Conservation (phyloP, 2,888 invertebrate species). For the Bellardia pandia region DNA sequence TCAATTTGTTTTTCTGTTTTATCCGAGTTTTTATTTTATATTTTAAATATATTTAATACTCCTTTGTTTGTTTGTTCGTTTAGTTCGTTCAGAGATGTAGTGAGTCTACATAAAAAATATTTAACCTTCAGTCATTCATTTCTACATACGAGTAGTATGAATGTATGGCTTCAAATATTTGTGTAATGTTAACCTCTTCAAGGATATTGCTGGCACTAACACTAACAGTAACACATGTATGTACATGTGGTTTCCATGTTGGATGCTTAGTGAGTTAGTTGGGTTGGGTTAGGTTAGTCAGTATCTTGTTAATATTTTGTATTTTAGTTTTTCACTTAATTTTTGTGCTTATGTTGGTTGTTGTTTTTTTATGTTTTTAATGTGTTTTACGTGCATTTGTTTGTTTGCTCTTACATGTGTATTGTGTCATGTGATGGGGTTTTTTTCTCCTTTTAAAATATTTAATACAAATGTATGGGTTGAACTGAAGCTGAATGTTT, state of each 20-base stretch:
- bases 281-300: slow-evolving; percentile 27
- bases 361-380: slow-evolving; percentile 23
- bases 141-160: slow-evolving; percentile 34
- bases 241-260: slow-evolving; percentile 45
- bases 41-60: not conserved
- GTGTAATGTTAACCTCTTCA: slow-evolving; percentile 69
- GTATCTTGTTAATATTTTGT: slow-evolving; percentile 66
- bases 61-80: slow-evolving; percentile 30
- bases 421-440: slow-evolving; percentile 33
- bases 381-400: slow-evolving; percentile 41
- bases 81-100: not conserved
- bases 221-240: slow-evolving; percentile 43
- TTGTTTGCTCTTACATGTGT: slow-evolving; percentile 44
- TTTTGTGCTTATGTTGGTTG: slow-evolving; percentile 1
- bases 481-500: not conserved
- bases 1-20: slow-evolving; percentile 19
- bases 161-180: slow-evolving; percentile 54
- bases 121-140: slow-evolving; percentile 67
- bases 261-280: not conserved
- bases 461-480: slow-evolving; percentile 21
- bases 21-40: slow-evolving; percentile 16
- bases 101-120: slow-evolving; percentile 51
- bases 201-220: slow-evolving; percentile 59
- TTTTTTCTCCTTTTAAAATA: not conserved
- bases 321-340: slow-evolving; percentile 19